A percentile compares a stretch with the other conserved stretches of the same genome.
Evolutionary conservation across 1,140 invertebrate genomes (phyloP).

Genomic region (Ceratosolen solmsi): DNA sequence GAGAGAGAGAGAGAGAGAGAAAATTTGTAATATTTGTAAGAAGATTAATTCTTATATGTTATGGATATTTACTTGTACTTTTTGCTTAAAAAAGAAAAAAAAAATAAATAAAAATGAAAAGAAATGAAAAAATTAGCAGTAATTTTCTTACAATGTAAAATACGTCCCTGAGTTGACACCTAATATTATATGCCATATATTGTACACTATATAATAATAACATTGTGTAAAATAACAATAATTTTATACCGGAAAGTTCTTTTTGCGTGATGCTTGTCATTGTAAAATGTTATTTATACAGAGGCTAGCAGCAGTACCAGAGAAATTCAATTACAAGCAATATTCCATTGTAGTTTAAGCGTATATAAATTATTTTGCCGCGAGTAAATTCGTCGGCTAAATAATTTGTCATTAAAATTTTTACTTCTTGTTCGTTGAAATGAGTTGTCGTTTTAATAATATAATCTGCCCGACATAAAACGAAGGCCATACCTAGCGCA

Average conservation of each 20-base stretch:
- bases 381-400: background rate
- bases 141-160: slow-evolving; percentile 17
- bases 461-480: background rate
- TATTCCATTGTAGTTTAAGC: slow-evolving; percentile 5
- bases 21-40: slow-evolving; percentile 10
- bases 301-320: background rate
- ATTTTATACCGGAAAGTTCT: slow-evolving; percentile 29
- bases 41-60: slow-evolving; percentile 19
- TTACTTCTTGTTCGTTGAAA: background rate
- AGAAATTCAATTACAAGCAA: slow-evolving; percentile 19
- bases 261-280: slow-evolving; percentile 21
- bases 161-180: slow-evolving; percentile 20
- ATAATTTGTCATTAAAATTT: slow-evolving; percentile 10
- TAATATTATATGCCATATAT: slow-evolving; percentile 13
- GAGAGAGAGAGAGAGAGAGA: background rate
- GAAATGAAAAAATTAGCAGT: too few relatives aligned
- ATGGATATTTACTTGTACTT: slow-evolving; percentile 15
- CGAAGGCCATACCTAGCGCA: too few relatives aligned
- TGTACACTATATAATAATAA: slow-evolving; percentile 21
- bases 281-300: slow-evolving; percentile 29
- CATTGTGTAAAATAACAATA: slow-evolving; percentile 24
- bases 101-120: too few relatives aligned
- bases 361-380: slow-evolving; percentile 8
- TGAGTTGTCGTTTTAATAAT: slow-evolving; percentile 2
- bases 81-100: slow-evolving; percentile 20